Conservation (phyloP, 2,113 vertebrate genomes). For the Gymnogyps californianus region DNA sequence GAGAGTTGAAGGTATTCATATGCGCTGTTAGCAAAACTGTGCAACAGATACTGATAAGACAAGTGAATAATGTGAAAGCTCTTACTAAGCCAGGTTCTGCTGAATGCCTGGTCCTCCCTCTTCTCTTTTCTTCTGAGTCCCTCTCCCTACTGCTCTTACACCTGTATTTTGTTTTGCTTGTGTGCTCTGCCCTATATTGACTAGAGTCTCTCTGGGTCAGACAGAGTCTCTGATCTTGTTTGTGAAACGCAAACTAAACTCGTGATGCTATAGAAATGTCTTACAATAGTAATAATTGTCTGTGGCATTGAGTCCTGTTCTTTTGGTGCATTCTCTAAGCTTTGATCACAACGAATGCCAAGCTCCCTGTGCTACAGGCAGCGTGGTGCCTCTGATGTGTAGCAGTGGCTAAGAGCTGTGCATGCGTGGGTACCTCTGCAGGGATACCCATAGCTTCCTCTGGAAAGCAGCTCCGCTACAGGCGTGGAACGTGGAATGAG, state of each 20-base stretch:
- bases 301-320: not conserved
- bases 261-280: not conserved
- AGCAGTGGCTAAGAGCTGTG: not conserved
- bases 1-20: not conserved
- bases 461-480: not conserved
- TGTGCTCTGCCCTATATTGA: not conserved
- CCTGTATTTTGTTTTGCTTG: not conserved
- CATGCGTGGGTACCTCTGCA: fast-evolving
- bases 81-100: not conserved
- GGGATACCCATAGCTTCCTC: fast-evolving
- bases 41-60: not conserved
- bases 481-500: fast-evolving
- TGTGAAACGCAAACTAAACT: not conserved
- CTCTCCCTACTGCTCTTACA: not conserved
- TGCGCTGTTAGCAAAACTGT: not conserved
- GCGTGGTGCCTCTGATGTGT: fast-evolving
- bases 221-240: not conserved
- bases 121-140: not conserved
- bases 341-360: fast-evolving
- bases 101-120: not conserved
- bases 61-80: not conserved
- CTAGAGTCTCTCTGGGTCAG: not conserved
- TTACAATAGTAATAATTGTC: not conserved
- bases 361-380: not conserved
- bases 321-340: fast-evolving